Evolutionary conservation across 2,113 vertebrate genomes (phyloP).

Genomic region (Gopherus evgoodei): DNA sequence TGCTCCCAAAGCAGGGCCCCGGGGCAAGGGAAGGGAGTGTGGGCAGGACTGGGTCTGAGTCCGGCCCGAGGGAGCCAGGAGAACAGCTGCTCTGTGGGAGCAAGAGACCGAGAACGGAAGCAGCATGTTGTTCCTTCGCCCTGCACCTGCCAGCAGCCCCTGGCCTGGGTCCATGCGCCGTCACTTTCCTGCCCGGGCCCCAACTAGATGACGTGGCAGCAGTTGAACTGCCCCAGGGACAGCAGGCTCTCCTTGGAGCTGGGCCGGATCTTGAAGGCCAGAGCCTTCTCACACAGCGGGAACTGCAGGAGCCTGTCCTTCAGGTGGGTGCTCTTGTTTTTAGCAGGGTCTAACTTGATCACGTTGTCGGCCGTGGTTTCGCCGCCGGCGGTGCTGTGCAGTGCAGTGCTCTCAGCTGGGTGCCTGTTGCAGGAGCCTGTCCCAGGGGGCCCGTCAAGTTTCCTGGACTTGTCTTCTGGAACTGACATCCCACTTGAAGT

Average conservation of each 20-base stretch:
- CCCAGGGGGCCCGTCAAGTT: background rate
- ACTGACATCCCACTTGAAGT: background rate
- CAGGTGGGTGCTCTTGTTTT: slow-evolving; percentile 81
- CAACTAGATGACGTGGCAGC: slow-evolving; percentile 87
- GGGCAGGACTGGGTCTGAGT: background rate
- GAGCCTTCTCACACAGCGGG: slow-evolving; percentile 71
- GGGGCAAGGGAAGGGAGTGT: background rate
- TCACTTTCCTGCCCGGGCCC: background rate
- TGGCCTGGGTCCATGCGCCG: background rate
- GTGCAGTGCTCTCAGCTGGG: background rate
- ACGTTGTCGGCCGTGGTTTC: background rate
- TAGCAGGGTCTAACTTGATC: slow-evolving; percentile 76
- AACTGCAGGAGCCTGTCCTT: slow-evolving; percentile 75
- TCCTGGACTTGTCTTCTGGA: background rate
- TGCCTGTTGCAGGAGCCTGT: fast-evolving
- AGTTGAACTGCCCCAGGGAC: slow-evolving; percentile 91
- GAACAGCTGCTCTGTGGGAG: fast-evolving
- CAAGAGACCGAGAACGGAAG: background rate
- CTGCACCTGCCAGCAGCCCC: background rate
- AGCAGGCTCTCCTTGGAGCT: slow-evolving; percentile 87
- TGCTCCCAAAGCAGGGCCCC: background rate
- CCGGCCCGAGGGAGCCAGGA: background rate
- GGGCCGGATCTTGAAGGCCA: slow-evolving; percentile 68
- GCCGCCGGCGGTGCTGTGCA: fast-evolving
- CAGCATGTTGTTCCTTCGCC: background rate